Conservation (phyloP, 1,140 invertebrate species). For the Phortica variegata region DNA sequence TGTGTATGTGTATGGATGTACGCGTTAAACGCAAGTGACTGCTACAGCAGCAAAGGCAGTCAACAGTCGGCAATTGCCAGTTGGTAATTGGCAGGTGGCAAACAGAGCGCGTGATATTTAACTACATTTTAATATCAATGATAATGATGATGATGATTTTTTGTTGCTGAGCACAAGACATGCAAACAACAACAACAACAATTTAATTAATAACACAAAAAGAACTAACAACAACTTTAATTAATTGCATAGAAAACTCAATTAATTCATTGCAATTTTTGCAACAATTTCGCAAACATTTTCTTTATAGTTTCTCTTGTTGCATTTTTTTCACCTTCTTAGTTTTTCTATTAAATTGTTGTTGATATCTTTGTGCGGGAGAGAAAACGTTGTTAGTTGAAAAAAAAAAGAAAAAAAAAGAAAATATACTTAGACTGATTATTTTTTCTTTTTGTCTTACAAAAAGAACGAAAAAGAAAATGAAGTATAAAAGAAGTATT, state of each 20-base stretch:
- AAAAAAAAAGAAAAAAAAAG: conserved; percentile 20
- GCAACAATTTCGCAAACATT: neutral
- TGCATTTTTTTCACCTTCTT: no score
- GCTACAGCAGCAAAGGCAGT: no score
- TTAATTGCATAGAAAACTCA: conserved; percentile 19
- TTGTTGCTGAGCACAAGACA: conserved; percentile 31
- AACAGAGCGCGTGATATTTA: conserved; percentile 35
- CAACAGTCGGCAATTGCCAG: no score
- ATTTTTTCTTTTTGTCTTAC: conserved; percentile 47
- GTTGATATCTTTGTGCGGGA: conserved; percentile 13
- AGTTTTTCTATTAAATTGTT: no score
- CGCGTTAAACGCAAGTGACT: no score
- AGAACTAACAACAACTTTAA: neutral
- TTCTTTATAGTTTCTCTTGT: no score
- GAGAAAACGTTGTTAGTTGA: conserved; percentile 6
- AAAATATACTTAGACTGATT: conserved; percentile 49
- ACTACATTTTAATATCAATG: no score
- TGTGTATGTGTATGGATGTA: conserved; percentile 31
- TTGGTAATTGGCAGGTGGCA: no score
- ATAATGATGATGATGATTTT: conserved; percentile 18
- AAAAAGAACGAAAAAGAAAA: conserved; percentile 27
- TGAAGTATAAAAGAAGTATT: neutral
- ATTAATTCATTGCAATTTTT: conserved; percentile 9
- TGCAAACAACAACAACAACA: conserved; percentile 10
- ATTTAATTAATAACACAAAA: conserved; percentile 6